These are phyloP conservation scores for Heliocidaris tuberculata DNA, from an alignment of 35 echinoderm and acorn worm genomes.

Conservation along the genomic window DNA sequence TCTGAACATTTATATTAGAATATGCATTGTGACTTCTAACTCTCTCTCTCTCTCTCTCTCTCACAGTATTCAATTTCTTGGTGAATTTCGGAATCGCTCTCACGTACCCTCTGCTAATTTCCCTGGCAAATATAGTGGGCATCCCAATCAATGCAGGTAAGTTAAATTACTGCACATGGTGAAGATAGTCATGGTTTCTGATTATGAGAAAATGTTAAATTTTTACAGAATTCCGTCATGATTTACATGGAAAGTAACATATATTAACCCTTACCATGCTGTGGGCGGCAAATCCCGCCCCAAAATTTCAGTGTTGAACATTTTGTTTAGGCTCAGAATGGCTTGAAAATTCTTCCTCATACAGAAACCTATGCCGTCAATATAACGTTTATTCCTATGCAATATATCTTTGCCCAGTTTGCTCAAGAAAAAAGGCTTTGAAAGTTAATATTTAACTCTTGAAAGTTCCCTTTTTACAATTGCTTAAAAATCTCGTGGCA, in stretches of 20 bases:
- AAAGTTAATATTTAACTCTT: too few species aligned
- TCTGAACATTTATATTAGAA: not conserved
- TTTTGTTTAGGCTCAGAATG: too few species aligned
- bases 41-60: conserved; percentile 42
- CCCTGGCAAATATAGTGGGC: conserved; percentile 67
- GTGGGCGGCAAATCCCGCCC: too few species aligned
- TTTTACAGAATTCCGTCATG: not conserved
- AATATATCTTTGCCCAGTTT: too few species aligned
- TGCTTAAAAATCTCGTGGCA: too few species aligned
- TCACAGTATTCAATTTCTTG: conserved; percentile 89
- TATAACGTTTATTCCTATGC: too few species aligned
- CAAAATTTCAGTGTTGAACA: too few species aligned
- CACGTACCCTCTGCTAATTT: conserved; percentile 89
- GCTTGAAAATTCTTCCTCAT: too few species aligned
- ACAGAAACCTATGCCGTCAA: too few species aligned
- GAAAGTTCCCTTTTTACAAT: too few species aligned
- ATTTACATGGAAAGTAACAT: not conserved
- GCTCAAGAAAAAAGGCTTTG: too few species aligned
- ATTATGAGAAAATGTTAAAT: not conserved
- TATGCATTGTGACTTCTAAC: not conserved
- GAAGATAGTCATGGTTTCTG: not conserved
- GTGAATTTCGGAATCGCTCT: conserved; percentile 92
- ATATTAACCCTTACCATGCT: too few species aligned
- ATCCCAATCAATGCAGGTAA: conserved; percentile 95
- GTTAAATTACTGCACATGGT: not conserved